Base-by-base conservation (phyloP, 2,888 invertebrate species). In the Caenorhabditis panamensis region DNA sequence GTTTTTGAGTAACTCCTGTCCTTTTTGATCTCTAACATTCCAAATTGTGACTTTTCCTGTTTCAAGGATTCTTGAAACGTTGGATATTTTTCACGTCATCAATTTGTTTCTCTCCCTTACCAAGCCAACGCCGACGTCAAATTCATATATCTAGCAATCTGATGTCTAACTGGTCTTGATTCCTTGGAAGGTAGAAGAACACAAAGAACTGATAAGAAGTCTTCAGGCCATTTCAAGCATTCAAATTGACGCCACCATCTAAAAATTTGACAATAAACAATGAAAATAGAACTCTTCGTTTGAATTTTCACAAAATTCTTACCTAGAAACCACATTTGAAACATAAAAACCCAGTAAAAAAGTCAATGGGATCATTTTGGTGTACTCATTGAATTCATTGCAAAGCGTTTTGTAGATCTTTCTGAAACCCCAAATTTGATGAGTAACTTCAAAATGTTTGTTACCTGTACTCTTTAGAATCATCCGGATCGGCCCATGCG, bases 291-390 rank as follows among this genome's bases (percentile, higher is more conserved):
- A n/a, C n/a, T n/a, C n/a, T n/a, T n/a, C n/a, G n/a, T 51, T 51
- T 51, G 51, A n/a, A 51, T 51, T 18, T 51, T 51, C 6, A 51
- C 6, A 18, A n/a, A n/a, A n/a, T n/a, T n/a, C 54, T 20, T 37
- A 85, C 86, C 86, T 80, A 2, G 85, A 82, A 24, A 88, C 87
- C 11, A 88, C 86, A 53, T 86, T 86, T 0, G 86, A 83, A 9
- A 88, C 87, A 73, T 87, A 88, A 77, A 88, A 88, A 31, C 87
- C 88, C 8, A 88, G 82, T 28, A 88, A 71, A 64, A 88, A 87
- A 6, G 85, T 87, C 44, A 88, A 58, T 0, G 88, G 88, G 26
- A 88, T 87, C 72, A 78, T 79, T 66, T 81, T 83, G 5, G 87
- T 85, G 82, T 86, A 88, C 54, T 78, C 82, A 58, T 88, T 82